phyloP scores from a whole-genome alignment of 2,113 vertebrate genomes.

The Archilochus colubris region DNA sequence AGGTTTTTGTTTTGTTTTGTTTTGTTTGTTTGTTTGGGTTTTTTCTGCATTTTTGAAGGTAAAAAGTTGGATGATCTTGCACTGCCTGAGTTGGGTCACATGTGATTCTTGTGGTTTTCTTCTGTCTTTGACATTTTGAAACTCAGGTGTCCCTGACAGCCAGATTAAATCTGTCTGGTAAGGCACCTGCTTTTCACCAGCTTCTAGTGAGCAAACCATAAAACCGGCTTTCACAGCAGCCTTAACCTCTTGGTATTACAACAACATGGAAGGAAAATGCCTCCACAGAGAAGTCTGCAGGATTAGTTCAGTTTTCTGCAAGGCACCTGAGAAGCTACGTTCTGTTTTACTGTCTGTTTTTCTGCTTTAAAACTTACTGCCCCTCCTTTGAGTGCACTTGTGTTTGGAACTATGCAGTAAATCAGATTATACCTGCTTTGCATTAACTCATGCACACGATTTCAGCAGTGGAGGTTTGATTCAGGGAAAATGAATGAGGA shows the following conservation, averaged over 20 bases:
- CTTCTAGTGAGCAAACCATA: neutral
- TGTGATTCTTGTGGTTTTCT: neutral
- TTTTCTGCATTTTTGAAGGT: neutral
- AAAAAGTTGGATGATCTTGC: neutral
- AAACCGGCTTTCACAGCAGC: neutral
- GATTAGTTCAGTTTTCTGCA: neutral
- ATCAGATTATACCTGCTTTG: slow-evolving; percentile 44
- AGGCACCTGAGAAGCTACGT: slow-evolving; percentile 8
- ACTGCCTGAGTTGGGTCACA: neutral
- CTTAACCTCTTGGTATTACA: neutral
- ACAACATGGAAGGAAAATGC: neutral
- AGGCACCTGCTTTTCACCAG: neutral
- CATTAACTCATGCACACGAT: slow-evolving; percentile 26
- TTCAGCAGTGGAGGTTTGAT: slow-evolving; percentile 32
- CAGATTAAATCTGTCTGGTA: neutral
- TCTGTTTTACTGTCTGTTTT: slow-evolving; percentile 9
- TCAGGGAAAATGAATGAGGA: slow-evolving; percentile 49
- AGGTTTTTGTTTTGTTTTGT: too few relatives aligned
- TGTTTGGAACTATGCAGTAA: slow-evolving; percentile 27
- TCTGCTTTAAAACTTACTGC: neutral
- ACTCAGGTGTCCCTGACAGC: neutral
- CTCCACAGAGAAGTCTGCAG: neutral
- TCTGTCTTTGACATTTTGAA: neutral
- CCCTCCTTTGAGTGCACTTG: neutral
- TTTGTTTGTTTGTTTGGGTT: too few relatives aligned